Evolutionary conservation across 2,113 vertebrate genomes (phyloP), one percentile per base, ranked within the genome.

Genomic region (Trochalopteron elliotii): DNA sequence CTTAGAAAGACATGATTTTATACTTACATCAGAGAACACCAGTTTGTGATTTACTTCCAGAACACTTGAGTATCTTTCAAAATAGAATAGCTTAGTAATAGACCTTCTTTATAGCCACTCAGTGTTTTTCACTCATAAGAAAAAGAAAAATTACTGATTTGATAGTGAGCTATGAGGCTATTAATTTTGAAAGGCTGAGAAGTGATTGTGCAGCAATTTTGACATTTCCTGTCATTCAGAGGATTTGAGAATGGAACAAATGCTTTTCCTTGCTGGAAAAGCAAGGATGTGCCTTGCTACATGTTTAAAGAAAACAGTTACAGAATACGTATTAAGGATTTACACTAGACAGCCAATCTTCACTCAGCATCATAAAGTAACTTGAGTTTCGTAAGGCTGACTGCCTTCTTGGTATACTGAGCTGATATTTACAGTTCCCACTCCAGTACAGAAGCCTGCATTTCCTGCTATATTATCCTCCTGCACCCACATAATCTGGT

Each of bases 341-440:
- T 94, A 56, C 50, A 44, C 15, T 42, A 77, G 47, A 28, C 37
- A 80, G 45, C 37, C 68, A 59, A 35, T 65, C 27, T 86, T n/a
- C 30, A n/a, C 40, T 72, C 42, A 61, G 76, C 47, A 45, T 90
- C 42, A 55, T 45, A 64, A 47, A 1, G 3, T 44, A 77, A 75
- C 22, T 11, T 59, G 33, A 44, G 27, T 90, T 93, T 78, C 4
- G 3, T 63, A 86, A 88, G 44, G 28, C 63, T 85, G 42, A 35
- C 47, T 93, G 47, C 56, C 77, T 89, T 78, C 68, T 83, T 86
- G 15, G 28, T 83, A 20, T 74, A 86, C 47, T 83, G 70, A 80
- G 35, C 27, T 97, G 95, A 91, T 44, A 96, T 94, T 95, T 94
- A 86, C 78, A 37, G 24, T 86, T 90, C 59, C 27, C 47, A 68